phyloP scores from a whole-genome alignment of 2,113 vertebrate genomes.

The Cepphus grylle region DNA sequence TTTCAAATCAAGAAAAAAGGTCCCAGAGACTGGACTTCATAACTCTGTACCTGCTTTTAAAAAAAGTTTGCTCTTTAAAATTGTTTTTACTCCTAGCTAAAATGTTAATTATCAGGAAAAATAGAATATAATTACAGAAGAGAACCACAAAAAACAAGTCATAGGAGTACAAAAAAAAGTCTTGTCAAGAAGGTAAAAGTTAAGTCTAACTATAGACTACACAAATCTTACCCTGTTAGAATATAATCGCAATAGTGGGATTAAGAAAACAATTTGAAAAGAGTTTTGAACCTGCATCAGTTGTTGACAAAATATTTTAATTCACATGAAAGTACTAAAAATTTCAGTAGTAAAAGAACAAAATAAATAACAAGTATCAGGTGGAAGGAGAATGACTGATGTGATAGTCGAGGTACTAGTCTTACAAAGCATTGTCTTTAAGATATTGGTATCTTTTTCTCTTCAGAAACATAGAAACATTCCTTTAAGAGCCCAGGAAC shows the following conservation, averaged over 20 bases:
- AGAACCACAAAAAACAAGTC: not conserved
- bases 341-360: not conserved
- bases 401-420: not conserved
- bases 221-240: not conserved
- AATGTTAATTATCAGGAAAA: not conserved
- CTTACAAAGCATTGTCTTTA: not conserved
- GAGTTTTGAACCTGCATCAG: not conserved
- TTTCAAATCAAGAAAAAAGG: not conserved
- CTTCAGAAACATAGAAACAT: not conserved
- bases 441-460: not conserved
- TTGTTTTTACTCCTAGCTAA: not conserved
- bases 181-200: not conserved
- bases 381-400: not conserved
- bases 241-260: not conserved
- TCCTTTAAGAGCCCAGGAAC: not conserved
- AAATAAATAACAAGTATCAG: not conserved
- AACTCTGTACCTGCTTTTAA: not conserved
- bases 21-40: not conserved
- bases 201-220: not conserved
- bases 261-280: not conserved
- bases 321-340: not conserved
- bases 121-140: not conserved
- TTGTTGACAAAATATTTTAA: not conserved
- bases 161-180: not conserved
- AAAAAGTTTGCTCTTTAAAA: not conserved